Conservation (phyloP, 2,888 invertebrate species). For the Philereme transversata region DNA sequence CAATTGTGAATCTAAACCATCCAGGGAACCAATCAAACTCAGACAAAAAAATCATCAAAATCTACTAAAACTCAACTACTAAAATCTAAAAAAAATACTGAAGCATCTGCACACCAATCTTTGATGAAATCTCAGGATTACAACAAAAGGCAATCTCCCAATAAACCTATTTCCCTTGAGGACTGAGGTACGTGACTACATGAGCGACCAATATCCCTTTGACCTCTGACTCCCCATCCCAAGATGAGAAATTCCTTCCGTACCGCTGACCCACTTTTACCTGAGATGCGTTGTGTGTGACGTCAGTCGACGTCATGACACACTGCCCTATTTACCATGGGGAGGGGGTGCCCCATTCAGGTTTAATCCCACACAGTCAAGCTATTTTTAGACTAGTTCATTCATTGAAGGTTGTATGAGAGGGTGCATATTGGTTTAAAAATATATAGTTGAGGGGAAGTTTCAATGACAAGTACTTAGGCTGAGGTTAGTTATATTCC, state of each 20-base stretch:
- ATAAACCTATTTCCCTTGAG: slow-evolving; percentile 20
- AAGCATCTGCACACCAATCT: too few species aligned
- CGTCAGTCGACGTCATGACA: slow-evolving; percentile 78
- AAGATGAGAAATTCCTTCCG: slow-evolving; percentile 37
- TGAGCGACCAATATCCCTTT: slow-evolving; percentile 13
- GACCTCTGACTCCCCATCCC: slow-evolving; percentile 15
- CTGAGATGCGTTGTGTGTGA: slow-evolving; percentile 73
- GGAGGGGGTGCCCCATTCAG: slow-evolving; percentile 69
- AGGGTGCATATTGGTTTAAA: slow-evolving; percentile 25
- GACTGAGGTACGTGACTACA: slow-evolving; percentile 6
- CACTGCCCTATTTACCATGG: slow-evolving; percentile 67
- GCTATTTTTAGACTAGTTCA: slow-evolving; percentile 77
- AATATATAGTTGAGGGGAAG: background rate
- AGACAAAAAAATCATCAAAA: too few species aligned
- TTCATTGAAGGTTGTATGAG: slow-evolving; percentile 60
- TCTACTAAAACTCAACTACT: too few species aligned
- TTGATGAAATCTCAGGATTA: background rate
- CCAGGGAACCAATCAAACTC: too few species aligned
- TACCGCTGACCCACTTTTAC: slow-evolving; percentile 55
- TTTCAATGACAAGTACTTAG: background rate
- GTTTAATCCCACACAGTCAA: slow-evolving; percentile 61
- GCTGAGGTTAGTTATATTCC: too few species aligned
- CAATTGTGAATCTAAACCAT: too few species aligned
- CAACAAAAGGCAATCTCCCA: slow-evolving; percentile 12
- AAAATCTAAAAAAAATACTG: too few species aligned